Base-by-base conservation (phyloP, 2,113 vertebrate species). In the Lanius ludovicianus region DNA sequence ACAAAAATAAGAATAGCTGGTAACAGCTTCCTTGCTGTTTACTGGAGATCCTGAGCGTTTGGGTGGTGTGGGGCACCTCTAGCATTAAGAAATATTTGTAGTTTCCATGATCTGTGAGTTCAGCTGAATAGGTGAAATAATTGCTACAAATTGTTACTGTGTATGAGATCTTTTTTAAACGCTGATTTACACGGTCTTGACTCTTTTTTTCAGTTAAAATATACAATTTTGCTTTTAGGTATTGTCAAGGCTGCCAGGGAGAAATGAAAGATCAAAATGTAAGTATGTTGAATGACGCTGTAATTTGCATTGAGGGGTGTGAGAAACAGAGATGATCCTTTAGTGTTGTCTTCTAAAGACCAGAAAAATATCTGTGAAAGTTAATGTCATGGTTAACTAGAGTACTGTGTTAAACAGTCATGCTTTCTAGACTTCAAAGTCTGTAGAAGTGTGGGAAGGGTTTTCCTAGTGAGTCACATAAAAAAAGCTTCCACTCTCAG, bases 251-350 rank as follows among this genome's bases (percentile, higher is more conserved):
- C 46, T 99, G 99, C 97, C 98, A 99, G 95, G 99, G 97, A 68
- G 97, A 98, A 95, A 97, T 99, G 56, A 99, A 98, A 96, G 99
- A 99, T 91, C 99, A 98, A 96, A 98, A 96, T 84, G 99, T 99
- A 97, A 98, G 99, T 99, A 74, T 50, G 33, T 50, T 84, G 89
- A 84, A 84, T 53, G 89, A 20, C 64, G 35, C 4, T 73, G 39
- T 37, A 80, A 56, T 70, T 78, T 81, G 31, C 44, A 37, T 21
- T 71, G 77, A 68, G 30, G 8, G 6, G 3, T 65, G 17, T 53
- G 33, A 70, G 60, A 82, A 59, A 30, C 11, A 81, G 25, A 86
- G 13, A 8, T 65, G 31, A 50, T 76, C 49, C 18, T 69, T 65
- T 57, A 46, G 8, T 12, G 10, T 44, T 33, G 20, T 30, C 9